Percentiles rank a stretch among this genome's conserved stretches.
phyloP scores from a whole-genome alignment of 2,113 vertebrate genomes.

The Aspiorhynchus laticeps region DNA sequence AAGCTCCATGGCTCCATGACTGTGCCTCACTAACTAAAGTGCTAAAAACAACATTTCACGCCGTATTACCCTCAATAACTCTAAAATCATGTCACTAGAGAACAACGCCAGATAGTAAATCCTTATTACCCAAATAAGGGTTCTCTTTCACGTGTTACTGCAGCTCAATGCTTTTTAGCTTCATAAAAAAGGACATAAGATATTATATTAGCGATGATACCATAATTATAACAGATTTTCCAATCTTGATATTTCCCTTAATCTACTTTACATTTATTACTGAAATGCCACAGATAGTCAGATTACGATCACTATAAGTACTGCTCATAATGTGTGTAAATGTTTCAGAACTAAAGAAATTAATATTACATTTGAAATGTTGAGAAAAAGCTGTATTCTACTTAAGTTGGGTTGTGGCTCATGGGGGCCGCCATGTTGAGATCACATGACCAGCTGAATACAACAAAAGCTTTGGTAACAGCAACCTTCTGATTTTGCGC shows the following conservation, averaged over 20 bases:
- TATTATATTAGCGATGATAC: neutral
- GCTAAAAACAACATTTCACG: slow-evolving; percentile 74
- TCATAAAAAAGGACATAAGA: neutral
- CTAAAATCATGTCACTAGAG: slow-evolving; percentile 49
- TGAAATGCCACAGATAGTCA: neutral
- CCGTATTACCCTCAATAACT: slow-evolving; percentile 64
- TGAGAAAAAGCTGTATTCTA: neutral
- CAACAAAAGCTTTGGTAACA: neutral
- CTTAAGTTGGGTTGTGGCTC: no score
- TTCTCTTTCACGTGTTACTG: neutral
- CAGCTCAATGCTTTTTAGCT: neutral
- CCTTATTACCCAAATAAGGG: slow-evolving; percentile 33
- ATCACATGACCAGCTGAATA: neutral
- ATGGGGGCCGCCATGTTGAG: neutral
- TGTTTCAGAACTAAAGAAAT: neutral
- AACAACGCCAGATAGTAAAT: neutral
- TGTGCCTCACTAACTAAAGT: slow-evolving; percentile 58
- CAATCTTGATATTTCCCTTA: neutral
- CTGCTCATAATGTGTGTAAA: neutral
- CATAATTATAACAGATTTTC: neutral
- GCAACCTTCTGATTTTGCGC: neutral
- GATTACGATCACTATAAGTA: neutral
- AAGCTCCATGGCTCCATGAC: slow-evolving; percentile 69
- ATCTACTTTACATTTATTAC: neutral
- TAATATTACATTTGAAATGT: neutral